Evolutionary conservation across 2,888 invertebrate species (phyloP), one percentile per base, ranked within the genome.

Genomic region (Pyrochroa serraticornis): DNA sequence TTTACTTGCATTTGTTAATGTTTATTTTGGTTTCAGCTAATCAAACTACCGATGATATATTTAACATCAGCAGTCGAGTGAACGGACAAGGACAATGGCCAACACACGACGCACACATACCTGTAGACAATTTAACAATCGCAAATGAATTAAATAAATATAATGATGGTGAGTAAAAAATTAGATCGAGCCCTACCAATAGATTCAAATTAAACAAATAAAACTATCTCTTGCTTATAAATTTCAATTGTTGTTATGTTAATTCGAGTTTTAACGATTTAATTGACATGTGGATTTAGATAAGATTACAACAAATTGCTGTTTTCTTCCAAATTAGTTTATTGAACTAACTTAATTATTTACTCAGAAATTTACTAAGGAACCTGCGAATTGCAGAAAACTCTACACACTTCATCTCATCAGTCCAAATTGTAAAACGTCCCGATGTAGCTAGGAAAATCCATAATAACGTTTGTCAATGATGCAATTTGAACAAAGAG

Each of bases 21-120:
- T 34, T 42, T 42, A 43, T 44, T 56, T 57, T 65, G 52, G 38
- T 71, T 71, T 13, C 68, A 72, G 69, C 71, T 32, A 70, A 70
- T 54, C 68, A 69, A 44, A 69, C n/a, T n/a, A n/a, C 68, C 43
- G 62, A 71, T 8, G 69, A 70, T 47, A 60, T 71, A 38, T 71
- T 51, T 58, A 70, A 67, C 47, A 71, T 71, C 34, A 71, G 71
- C 53, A 58, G 69, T 38, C 53, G 67, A 46, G 69, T 71, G 32
- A 67, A 52, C 47, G 58, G 48, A 45, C 57, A 52, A 54, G 60
- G 61, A 6, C 68, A 65, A 38, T 66, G 67, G 63, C 59, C 64
- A 7, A 63, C 66, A 8, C 66, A 65, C 10, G 57, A 70, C 56
- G 67, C 65, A 1, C 66, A 65, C 48, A 43, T 71, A n/a, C 64